These are phyloP conservation scores for Harpegnathos saltator DNA, from an alignment of 1,140 invertebrate species.

Conservation along the genomic window DNA sequence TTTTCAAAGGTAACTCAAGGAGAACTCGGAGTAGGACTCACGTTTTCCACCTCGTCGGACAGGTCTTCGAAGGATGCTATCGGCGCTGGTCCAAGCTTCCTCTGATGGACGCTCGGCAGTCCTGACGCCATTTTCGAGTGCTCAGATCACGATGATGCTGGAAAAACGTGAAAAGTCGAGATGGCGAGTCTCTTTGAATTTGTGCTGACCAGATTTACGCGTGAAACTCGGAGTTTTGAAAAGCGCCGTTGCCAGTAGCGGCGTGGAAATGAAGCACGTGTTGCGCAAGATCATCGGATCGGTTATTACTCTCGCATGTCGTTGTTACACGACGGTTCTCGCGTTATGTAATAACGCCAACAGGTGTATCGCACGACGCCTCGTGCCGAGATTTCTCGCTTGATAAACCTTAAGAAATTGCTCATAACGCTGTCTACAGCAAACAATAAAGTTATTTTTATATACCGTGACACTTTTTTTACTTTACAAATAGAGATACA, in stretches of 20 bases:
- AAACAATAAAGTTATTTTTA: not conserved
- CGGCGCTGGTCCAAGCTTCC: slow-evolving; percentile 94
- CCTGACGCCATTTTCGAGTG: slow-evolving; percentile 80
- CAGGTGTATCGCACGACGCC: slow-evolving; percentile 7
- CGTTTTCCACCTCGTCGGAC: slow-evolving; percentile 91
- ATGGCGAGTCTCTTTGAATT: not conserved
- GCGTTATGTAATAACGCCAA: slow-evolving; percentile 36
- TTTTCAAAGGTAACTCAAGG: slow-evolving; percentile 37
- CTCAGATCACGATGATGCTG: slow-evolving; percentile 68
- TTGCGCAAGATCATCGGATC: not conserved
- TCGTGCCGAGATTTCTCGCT: slow-evolving; percentile 15
- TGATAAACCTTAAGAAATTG: slow-evolving; percentile 25
- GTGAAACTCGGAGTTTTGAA: not conserved
- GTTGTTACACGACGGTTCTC: not conserved
- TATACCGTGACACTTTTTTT: no score
- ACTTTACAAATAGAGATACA: no score
- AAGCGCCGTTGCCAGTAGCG: not conserved
- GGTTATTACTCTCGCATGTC: not conserved
- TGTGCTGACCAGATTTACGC: not conserved
- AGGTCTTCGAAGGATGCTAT: slow-evolving; percentile 97
- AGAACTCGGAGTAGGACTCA: slow-evolving; percentile 80
- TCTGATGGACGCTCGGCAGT: slow-evolving; percentile 86
- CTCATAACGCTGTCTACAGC: not conserved
- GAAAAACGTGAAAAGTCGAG: slow-evolving; percentile 48
- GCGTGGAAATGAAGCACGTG: not conserved